Conservation (phyloP, 1,140 invertebrate species). For the Diorhabda elongata region DNA sequence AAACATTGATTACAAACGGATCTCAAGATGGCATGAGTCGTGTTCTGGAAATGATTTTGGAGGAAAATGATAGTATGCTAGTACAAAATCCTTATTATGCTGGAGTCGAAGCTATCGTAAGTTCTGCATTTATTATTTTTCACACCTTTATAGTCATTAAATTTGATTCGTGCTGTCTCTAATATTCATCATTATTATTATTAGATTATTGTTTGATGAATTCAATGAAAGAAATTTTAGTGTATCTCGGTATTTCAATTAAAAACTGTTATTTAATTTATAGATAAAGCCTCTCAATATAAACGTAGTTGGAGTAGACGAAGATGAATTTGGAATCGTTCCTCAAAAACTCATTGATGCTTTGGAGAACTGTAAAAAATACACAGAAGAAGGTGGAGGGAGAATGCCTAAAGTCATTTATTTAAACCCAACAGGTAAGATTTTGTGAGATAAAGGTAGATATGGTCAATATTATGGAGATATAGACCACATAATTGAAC, state of each 20-base stretch:
- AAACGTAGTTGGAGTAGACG: constrained; percentile 51
- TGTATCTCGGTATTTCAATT: background rate
- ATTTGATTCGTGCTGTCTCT: background rate
- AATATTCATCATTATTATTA: background rate
- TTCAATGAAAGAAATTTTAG: background rate
- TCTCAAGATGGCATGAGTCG: constrained; percentile 75
- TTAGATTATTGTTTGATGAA: background rate
- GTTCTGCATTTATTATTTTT: constrained; percentile 35
- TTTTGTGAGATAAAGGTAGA: background rate
- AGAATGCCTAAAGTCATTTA: constrained; percentile 60
- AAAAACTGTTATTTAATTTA: constrained; percentile 21
- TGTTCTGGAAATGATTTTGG: constrained; percentile 62
- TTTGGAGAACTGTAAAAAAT: constrained; percentile 49
- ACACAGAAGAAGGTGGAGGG: constrained; percentile 38
- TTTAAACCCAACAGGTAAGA: constrained; percentile 53
- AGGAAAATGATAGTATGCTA: constrained; percentile 65
- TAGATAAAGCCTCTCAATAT: constrained; percentile 53
- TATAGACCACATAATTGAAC: background rate
- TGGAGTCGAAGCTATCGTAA: constrained; percentile 64
- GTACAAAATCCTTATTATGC: constrained; percentile 67
- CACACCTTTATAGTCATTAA: too few relatives aligned
- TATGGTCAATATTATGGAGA: background rate
- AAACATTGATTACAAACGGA: constrained; percentile 66
- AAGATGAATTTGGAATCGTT: constrained; percentile 54
- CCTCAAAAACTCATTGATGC: constrained; percentile 48